Base-by-base conservation (phyloP, 2,797 vertebrate genomes). In the Antennarius maculatus region DNA sequence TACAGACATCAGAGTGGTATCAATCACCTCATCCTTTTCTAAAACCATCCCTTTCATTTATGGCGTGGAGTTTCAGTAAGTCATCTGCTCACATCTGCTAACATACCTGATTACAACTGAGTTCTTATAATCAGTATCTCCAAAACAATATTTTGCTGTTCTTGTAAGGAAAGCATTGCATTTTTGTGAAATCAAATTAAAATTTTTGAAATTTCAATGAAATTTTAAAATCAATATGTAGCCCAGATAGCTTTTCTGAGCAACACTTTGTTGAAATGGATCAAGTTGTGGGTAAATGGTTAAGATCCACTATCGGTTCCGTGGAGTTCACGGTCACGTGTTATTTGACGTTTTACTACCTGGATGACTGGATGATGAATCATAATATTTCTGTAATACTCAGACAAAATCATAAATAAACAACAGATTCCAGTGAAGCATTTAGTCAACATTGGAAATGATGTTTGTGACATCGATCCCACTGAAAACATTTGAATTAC, bases 261-360 rank as follows among this genome's bases (percentile, higher is more conserved):
- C 8, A 46, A 37, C 3, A 14, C 29, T 66, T 71, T 54, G 28
- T 52, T 58, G 5, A 61, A 41, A 63, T 43, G 3, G 37, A 57
- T 34, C 3, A 51, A 34, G 13, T 28, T 51, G 23, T 34, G 23
- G 39, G 28, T 45, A 8, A 51, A 67, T 12, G 5, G 8, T 31
- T 5, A 18, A 50, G 6, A 23, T 29, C 41, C 15, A 17, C 3
- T 11, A 48, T n/a, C 48, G 14, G 4, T 14, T 23, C 31, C 5
- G 5, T 34, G 31, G 3, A 34, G 23, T 34, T 31, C 27, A 43
- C 7, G 13, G 9, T 50, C 17, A 37, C n/a, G 23, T 45, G 2
- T 18, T 27, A 27, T 16, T 39, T 55, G 15, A n/a, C 17, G 37
- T 27, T 54, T 54, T 6, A 23, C 15, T 23, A 15, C 14, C 3